Evolutionary conservation across 2,113 vertebrate species (phyloP), one percentile per base, ranked within the genome.

Genomic region (Colius striatus): DNA sequence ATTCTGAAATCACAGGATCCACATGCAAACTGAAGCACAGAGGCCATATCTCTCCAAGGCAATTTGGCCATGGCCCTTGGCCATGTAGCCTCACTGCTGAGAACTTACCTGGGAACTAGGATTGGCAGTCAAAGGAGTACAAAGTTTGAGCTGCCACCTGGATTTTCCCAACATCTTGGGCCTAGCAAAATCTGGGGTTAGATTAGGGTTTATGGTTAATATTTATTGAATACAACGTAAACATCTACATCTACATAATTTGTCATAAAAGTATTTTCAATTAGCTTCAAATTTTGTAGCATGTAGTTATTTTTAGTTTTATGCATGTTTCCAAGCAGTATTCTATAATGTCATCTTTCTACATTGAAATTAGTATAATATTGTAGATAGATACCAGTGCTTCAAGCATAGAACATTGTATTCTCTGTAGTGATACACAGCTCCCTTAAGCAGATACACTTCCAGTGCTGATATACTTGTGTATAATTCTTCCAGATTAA

Each of bases 401-500:
- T 81, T 82, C 55, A 50, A 75, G 73, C 36, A 30, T 5, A 65
- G 89, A 87, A 66, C 73, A 50, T 4, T 47, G 19, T 54, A 25
- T 75, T 89, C 61, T 75, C 65, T 72, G 61, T 23, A 43, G 79
- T 65, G 73, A 50, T 65, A 29, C 75, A 25, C 21, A 74, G 53
- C 30, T 79, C 50, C 66, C 84, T 79, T 79, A 84, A 84, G 30
- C 70, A 93, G 88, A 90, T 93, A 51, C 30, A 54, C 32, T 78
- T 86, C 41, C 54, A 84, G n/a, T 26, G 30, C 36, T 27, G 41
- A 81, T 62, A 65, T 29, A 50, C 67, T 65, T 89, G 41, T 73
- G 36, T 82, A 36, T 84, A 82, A 82, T 89, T 96, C 10, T 6
- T 90, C 45, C 88, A 95, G 88, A 91, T 94, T 93, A 87, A 95